Conservation (phyloP, 2,888 invertebrate species). For the Emmelina monodactyla region DNA sequence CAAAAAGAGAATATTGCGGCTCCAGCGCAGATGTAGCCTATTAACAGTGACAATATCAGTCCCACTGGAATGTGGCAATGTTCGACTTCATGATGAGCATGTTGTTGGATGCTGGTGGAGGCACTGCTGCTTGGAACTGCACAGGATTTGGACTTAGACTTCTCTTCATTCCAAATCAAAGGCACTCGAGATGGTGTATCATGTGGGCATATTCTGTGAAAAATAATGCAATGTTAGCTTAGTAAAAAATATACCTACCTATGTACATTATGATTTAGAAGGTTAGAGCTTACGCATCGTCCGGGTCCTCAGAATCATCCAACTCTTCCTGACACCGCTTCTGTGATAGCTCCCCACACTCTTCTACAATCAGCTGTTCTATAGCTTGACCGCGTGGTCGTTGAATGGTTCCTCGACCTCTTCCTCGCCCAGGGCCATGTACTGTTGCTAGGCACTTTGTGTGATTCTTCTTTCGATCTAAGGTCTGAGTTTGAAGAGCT, state of each 20-base stretch:
- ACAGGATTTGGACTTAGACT: conserved; percentile 39
- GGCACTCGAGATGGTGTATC: conserved; percentile 82
- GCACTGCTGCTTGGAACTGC: conserved; percentile 44
- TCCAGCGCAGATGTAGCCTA: conserved; percentile 77
- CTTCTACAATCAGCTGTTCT: conserved; percentile 54
- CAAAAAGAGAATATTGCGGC: conserved; percentile 81
- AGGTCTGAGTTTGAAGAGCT: conserved; percentile 53
- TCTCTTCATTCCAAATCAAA: conserved; percentile 70
- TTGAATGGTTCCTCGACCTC: conserved; percentile 36
- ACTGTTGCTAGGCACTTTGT: conserved; percentile 52
- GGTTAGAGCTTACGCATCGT: conserved; percentile 46
- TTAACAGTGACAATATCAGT: conserved; percentile 72
- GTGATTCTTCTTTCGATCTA: conserved; percentile 40
- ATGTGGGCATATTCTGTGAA: conserved; percentile 62
- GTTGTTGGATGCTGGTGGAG: conserved; percentile 38
- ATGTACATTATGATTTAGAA: too few species aligned
- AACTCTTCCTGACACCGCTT: conserved; percentile 61
- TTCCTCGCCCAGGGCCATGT: conserved; percentile 37
- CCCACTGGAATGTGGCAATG: conserved; percentile 54
- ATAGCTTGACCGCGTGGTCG: conserved; percentile 46
- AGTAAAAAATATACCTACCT: too few species aligned
- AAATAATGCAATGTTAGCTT: not conserved
- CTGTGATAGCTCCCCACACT: conserved; percentile 48
- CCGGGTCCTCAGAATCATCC: conserved; percentile 69
- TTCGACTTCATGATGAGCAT: conserved; percentile 34